Evolutionary conservation across 1,140 invertebrate species (phyloP).

Genomic region (Maniola jurtina): DNA sequence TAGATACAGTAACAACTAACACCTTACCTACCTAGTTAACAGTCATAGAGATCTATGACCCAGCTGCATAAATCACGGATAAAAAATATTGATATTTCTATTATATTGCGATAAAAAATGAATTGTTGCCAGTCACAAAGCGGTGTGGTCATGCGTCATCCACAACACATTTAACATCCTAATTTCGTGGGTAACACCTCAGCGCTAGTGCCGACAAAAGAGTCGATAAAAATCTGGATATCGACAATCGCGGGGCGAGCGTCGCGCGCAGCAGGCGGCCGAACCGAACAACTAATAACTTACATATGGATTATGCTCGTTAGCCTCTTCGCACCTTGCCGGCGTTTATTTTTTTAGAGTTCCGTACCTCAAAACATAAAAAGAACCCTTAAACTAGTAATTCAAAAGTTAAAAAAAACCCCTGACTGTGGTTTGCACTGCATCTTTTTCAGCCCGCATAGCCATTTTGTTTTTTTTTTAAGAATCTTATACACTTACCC

Average conservation of each 20-base stretch:
- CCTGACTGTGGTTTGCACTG: too few relatives aligned
- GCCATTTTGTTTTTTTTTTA: too few relatives aligned
- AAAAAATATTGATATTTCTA: slow-evolving; percentile 69
- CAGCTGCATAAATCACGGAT: slow-evolving; percentile 35
- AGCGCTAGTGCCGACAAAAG: slow-evolving; percentile 70
- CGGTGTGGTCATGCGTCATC: slow-evolving; percentile 66
- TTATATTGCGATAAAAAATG: slow-evolving; percentile 56
- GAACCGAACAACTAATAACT: slow-evolving; percentile 62
- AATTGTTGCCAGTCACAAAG: slow-evolving; percentile 47
- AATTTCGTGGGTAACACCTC: slow-evolving; percentile 74
- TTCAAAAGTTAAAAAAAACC: too few relatives aligned
- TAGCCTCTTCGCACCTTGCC: slow-evolving; percentile 72
- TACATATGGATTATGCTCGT: slow-evolving; percentile 74
- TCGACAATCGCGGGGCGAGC: slow-evolving; percentile 42
- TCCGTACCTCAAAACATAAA: too few relatives aligned
- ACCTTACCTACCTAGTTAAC: slow-evolving; percentile 23
- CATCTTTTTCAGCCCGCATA: too few relatives aligned
- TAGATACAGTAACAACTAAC: slow-evolving; percentile 13
- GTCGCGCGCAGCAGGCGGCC: slow-evolving; percentile 56
- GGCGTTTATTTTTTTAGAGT: slow-evolving; percentile 53
- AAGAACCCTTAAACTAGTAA: too few relatives aligned
- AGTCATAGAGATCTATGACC: slow-evolving; percentile 20
- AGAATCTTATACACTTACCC: too few relatives aligned
- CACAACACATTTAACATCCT: slow-evolving; percentile 73
- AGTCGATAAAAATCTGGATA: slow-evolving; percentile 63